Evolutionary conservation across 2,797 vertebrate genomes (phyloP), one percentile per base, ranked within the genome.

Genomic region (Jordanella pulchra): DNA sequence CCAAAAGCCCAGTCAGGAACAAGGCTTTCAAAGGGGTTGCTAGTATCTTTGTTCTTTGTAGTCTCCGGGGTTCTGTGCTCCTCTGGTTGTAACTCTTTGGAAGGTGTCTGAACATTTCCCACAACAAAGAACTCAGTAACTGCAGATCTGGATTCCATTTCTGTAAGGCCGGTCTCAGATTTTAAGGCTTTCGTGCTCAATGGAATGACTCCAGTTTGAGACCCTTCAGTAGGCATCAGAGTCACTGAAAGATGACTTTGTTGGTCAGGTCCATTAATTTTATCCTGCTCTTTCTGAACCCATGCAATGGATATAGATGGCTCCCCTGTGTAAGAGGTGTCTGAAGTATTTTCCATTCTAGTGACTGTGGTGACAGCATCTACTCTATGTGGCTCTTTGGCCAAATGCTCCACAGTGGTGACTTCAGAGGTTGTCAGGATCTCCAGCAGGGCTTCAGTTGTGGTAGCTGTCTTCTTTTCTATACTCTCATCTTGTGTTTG

Each of bases 141-240:
- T 2, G 90, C 86, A 17, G 92, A 91, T 82, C 90, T 90, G 69
- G 92, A 91, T 67, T 93, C 93, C 68, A 87, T 89, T 76, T 86
- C 78, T 18, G 90, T 91, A 23, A 77, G 73, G 0, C 65, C 65
- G 1, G 67, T 72, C 18, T 74, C 78, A 9, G 77, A 67, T 67
- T 76, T 21, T 1, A 85, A 73, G 0, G 64, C 6, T 7, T 30
- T 30, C 21, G 88, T 88, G 17, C 89, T 87, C 25, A 84, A 72
- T 7, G 50, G 83, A 71, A 75, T 6, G 13, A 83, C 72, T 18
- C 58, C 80, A 2, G 69, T 74, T 78, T 14, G 76, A 64, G 79
- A 53, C 71, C 53, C 70, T 45, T 76, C 61, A 13, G 44, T 30
- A 3, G 81, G 69, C 23, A 80, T 21, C 14, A 75, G 27, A 51